Percentiles rank a stretch among this genome's conserved stretches.
These are phyloP conservation scores for Hystrix brachyura DNA, from an alignment of 2,113 vertebrate genomes.

Conservation along the genomic window DNA sequence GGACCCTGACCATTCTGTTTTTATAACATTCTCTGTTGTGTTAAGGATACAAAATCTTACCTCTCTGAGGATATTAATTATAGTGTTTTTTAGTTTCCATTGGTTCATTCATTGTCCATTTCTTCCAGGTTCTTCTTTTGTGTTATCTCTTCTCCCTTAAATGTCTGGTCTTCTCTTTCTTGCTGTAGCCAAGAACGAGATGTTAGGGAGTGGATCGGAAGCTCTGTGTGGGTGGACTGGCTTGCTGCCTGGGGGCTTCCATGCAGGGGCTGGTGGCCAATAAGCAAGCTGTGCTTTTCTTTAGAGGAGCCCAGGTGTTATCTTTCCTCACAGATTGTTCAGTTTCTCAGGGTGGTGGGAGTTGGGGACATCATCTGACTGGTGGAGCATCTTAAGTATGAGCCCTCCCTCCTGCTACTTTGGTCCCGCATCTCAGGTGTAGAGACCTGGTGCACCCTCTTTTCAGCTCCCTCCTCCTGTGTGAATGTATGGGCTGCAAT, in stretches of 20 bases:
- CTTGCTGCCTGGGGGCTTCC: not conserved
- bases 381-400: not conserved
- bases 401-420: no score
- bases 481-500: not conserved
- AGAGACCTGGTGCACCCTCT: not conserved
- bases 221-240: not conserved
- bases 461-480: not conserved
- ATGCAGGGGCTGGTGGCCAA: not conserved
- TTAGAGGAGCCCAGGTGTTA: not conserved
- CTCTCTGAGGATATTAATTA: constrained; percentile 32
- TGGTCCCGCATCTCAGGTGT: not conserved
- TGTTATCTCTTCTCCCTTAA: not conserved
- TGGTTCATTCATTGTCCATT: not conserved
- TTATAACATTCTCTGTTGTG: constrained; percentile 15
- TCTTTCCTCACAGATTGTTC: constrained; percentile 22
- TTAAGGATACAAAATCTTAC: not conserved
- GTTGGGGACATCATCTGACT: not conserved
- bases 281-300: not conserved
- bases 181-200: not conserved
- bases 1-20: not conserved
- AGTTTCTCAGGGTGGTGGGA: not conserved
- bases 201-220: not conserved
- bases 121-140: constrained; percentile 42
- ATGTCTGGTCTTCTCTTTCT: not conserved
- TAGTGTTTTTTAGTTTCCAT: not conserved